Evolutionary conservation across 2,888 invertebrate species (phyloP).

Genomic region (Macroteleia sp.): DNA sequence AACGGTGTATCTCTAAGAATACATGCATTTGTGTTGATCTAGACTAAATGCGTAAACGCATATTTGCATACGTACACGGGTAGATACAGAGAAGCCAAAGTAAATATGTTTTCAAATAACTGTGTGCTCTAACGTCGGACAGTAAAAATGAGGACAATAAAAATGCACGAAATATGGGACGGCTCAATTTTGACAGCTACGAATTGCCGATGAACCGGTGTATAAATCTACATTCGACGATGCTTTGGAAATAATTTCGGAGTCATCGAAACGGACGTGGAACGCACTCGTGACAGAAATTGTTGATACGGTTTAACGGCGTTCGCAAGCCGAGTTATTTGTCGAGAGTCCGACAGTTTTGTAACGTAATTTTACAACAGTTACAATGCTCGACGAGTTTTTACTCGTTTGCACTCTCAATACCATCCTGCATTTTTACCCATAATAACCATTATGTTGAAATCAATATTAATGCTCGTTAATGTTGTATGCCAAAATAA

Average conservation of each 20-base stretch:
- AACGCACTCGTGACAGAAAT: conserved; percentile 35
- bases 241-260: conserved; percentile 46
- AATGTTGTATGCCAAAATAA: no score
- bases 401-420: conserved; percentile 3
- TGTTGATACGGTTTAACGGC: conserved; percentile 36
- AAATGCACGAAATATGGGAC: conserved; percentile 40
- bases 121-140: conserved; percentile 28
- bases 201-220: conserved; percentile 27
- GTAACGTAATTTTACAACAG: conserved; percentile 38
- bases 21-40: conserved; percentile 28
- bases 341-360: conserved; percentile 22
- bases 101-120: conserved; percentile 44
- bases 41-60: neutral
- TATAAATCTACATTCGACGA: conserved; percentile 40
- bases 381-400: conserved; percentile 3
- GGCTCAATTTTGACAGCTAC: conserved; percentile 51
- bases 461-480: conserved; percentile 4
- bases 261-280: conserved; percentile 38
- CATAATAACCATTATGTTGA: conserved; percentile 2
- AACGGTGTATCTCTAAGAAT: neutral
- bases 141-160: conserved; percentile 52
- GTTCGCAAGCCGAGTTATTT: conserved; percentile 18
- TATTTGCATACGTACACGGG: conserved; percentile 20
- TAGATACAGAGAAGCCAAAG: conserved; percentile 39
- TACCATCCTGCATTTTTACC: neutral